Conservation (phyloP, 2,888 invertebrate genomes). For the Scaptodrosophila latifasciaeformis region DNA sequence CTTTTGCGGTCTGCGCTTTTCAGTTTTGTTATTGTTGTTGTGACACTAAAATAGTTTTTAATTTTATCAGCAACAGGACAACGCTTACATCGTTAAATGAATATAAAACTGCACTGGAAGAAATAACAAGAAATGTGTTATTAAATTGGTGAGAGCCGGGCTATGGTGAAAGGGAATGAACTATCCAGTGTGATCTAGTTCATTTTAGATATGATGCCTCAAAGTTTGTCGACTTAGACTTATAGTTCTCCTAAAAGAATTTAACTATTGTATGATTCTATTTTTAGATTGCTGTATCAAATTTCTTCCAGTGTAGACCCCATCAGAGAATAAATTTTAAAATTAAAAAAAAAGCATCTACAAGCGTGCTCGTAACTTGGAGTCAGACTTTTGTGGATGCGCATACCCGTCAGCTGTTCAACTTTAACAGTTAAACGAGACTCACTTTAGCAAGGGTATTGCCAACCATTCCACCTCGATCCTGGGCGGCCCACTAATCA, state of each 20-base stretch:
- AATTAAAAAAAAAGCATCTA: conserved; percentile 22
- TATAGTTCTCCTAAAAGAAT: too few species aligned
- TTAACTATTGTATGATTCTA: too few species aligned
- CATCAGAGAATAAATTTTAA: not conserved
- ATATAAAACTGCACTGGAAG: conserved; percentile 34
- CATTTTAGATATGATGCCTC: too few species aligned
- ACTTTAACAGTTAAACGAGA: not conserved
- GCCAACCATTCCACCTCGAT: not conserved
- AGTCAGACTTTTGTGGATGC: conserved; percentile 37
- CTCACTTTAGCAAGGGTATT: not conserved
- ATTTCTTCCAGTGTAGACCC: conserved; percentile 34
- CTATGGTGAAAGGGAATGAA: too few species aligned
- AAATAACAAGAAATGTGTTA: too few species aligned
- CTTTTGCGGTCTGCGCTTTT: conserved; percentile 21
- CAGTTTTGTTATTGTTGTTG: conserved; percentile 30
- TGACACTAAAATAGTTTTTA: conserved; percentile 61
- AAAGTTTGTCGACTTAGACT: too few species aligned
- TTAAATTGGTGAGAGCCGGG: too few species aligned
- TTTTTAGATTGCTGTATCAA: not conserved
- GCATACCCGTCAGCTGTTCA: conserved; percentile 30
- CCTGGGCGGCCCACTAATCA: conserved; percentile 28
- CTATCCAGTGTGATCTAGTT: too few species aligned
- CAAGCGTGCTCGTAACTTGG: conserved; percentile 37
- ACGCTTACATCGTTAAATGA: conserved; percentile 54
- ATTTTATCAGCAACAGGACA: conserved; percentile 57